phyloP scores from a whole-genome alignment of 2,888 invertebrate genomes.

The Nemoura dubitans region DNA sequence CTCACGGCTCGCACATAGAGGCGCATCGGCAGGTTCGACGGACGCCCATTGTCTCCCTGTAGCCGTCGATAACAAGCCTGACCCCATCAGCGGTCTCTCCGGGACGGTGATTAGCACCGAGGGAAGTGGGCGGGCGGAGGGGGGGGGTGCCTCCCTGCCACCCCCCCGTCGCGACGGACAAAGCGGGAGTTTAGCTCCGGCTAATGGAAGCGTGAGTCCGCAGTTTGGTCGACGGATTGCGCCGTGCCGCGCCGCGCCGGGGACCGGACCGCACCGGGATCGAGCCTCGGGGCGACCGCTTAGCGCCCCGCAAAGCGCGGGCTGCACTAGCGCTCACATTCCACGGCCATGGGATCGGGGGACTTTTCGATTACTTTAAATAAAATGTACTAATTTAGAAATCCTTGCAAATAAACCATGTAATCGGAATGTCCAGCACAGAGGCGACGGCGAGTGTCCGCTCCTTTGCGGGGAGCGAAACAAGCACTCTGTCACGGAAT shows the following conservation, averaged over 20 bases:
- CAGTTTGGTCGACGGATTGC: constrained; percentile 1
- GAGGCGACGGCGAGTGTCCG: too few species aligned
- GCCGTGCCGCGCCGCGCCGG: background rate
- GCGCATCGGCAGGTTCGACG: background rate
- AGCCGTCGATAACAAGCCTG: constrained; percentile 16
- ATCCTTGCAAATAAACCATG: too few species aligned
- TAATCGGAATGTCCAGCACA: too few species aligned
- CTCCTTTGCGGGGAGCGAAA: too few species aligned
- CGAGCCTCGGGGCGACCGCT: background rate
- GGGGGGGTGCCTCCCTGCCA: background rate
- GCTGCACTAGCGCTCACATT: too few species aligned
- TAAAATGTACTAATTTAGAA: too few species aligned
- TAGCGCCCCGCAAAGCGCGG: background rate
- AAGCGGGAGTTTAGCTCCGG: background rate
- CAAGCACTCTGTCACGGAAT: too few species aligned
- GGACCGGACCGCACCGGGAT: background rate
- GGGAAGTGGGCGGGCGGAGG: background rate
- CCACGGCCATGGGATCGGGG: background rate
- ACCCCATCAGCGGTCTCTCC: background rate
- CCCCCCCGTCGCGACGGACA: constrained; percentile 27
- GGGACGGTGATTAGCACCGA: background rate
- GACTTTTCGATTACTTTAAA: background rate
- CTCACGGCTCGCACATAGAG: too few species aligned
- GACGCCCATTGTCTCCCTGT: background rate
- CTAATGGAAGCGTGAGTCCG: background rate